phyloP scores from a whole-genome alignment of 2,888 invertebrate genomes.

The Cerceris rybyensis region DNA sequence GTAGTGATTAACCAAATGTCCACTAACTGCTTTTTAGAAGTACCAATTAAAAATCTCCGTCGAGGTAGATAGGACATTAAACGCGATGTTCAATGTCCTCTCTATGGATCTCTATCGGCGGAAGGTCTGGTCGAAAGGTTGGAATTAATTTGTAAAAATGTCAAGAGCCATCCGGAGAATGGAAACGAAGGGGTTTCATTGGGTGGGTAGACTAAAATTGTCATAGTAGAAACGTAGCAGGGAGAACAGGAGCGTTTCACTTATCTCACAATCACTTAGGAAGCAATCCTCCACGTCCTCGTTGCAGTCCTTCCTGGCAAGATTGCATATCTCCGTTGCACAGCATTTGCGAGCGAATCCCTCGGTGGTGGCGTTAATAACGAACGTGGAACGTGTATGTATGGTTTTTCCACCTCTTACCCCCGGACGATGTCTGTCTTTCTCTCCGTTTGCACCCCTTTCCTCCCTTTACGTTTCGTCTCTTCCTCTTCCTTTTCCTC shows the following conservation, averaged over 20 bases:
- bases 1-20: constrained; percentile 33
- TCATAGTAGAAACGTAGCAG: neutral
- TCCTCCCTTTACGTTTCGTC: constrained; percentile 5
- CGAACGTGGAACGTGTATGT: constrained; percentile 63
- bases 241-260: constrained; percentile 60
- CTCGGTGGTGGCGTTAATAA: constrained; percentile 67
- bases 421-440: neutral
- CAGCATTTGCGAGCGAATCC: constrained; percentile 66
- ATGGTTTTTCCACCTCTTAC: constrained; percentile 57
- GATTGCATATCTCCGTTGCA: constrained; percentile 66
- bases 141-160: too few species aligned
- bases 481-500: constrained; percentile 40
- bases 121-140: neutral
- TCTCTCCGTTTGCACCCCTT: constrained; percentile 9
- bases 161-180: too few species aligned
- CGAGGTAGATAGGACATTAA: neutral
- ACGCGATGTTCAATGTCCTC: neutral
- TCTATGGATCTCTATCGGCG: neutral
- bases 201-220: too few species aligned
- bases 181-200: too few species aligned
- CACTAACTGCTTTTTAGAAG: neutral
- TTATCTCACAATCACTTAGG: constrained; percentile 71
- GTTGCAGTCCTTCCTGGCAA: constrained; percentile 48
- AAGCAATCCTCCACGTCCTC: constrained; percentile 60
- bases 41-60: constrained; percentile 7